Evolutionary conservation across 2,113 vertebrate species (phyloP), one percentile per base, ranked within the genome.

Genomic region (Lepisosteus osseus): DNA sequence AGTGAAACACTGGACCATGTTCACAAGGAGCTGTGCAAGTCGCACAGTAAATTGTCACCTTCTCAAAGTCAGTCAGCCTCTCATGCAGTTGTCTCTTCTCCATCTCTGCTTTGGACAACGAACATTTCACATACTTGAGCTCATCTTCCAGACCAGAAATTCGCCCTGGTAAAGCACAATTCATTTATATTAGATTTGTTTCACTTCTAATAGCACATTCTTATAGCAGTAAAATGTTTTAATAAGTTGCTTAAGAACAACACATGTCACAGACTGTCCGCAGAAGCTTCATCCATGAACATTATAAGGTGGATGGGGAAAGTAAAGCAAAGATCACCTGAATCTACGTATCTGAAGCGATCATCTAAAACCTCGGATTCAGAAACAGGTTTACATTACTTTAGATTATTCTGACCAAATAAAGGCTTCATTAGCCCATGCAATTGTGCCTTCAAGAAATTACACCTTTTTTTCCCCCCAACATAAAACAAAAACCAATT

Each of bases 51-150:
- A n/a, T 67, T 70, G 76, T 62, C 81, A 99, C 97, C 95, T 99
- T 99, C 85, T 99, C 96, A 87, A 97, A 79, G 76, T 95, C 93
- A 0, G 94, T 92, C 43, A 95, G 87, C 70, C 91, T 97, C 76
- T 99, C 97, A 76, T 99, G 96, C 43, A 98, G 82, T 63, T 95
- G 94, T 65, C 96, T 94, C 88, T 98, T 99, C 76, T 98, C 97
- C 3, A 83, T 76, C 81, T 99, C 97, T 2, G 88, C 74, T 86
- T 95, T 97, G 73, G 94, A 86, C 85, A 97, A 69, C 3, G 90
- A 72, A 63, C 86, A 89, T 87, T 93, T 97, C 70, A 89, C 92
- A 82, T 88, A 94, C 79, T 90, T 95, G 2, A 92, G 88, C 76
- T 98, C 97, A 75, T 95, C 95, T 86, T 98, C 95, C 3, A 99